Evolutionary conservation across 2,888 invertebrate genomes (phyloP).

Genomic region (Uropetala carovei): DNA sequence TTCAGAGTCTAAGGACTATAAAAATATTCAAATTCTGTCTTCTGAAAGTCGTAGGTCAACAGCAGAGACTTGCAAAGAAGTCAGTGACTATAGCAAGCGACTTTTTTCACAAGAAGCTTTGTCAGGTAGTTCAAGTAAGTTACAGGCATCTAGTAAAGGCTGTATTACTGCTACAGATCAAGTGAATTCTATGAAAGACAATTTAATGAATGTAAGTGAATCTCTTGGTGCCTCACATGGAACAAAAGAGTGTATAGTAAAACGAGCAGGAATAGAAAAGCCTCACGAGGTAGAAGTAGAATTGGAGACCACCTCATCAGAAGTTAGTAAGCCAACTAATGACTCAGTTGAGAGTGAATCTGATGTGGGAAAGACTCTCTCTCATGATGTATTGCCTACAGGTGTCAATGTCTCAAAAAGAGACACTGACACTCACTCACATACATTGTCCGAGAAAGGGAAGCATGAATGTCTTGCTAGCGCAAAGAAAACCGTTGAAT

Average conservation of each 20-base stretch:
- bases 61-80: too few species aligned
- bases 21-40: too few species aligned
- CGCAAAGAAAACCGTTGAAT: background rate
- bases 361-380: background rate
- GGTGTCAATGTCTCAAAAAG: background rate
- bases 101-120: too few species aligned
- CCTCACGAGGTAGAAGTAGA: background rate
- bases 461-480: slow-evolving; percentile 34
- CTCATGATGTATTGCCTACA: background rate
- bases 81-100: too few species aligned
- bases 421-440: background rate
- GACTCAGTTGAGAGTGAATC: background rate
- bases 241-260: background rate
- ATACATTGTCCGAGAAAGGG: background rate
- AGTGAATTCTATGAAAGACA: background rate
- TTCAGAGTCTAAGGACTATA: too few species aligned
- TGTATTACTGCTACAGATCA: background rate
- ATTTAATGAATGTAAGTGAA: background rate
- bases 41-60: too few species aligned
- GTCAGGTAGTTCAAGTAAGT: too few species aligned
- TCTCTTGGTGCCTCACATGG: background rate
- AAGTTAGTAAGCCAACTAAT: background rate
- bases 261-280: background rate
- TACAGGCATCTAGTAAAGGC: too few species aligned
- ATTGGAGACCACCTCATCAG: background rate